Base-by-base conservation (phyloP, 2,797 vertebrate species). In the Simalia tracyae region DNA sequence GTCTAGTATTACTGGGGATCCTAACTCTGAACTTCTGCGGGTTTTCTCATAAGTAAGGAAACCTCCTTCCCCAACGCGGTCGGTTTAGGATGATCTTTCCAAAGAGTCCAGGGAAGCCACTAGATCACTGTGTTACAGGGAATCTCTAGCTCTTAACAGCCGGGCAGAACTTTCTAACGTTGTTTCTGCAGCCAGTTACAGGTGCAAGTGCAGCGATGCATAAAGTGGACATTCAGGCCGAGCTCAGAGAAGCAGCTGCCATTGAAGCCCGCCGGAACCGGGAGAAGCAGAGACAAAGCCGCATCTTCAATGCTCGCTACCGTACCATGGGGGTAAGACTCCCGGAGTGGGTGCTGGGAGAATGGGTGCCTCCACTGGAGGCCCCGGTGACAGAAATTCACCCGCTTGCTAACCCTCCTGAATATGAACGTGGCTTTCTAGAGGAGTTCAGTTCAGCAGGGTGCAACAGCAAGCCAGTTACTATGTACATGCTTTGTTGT, bases 301-400 rank as follows among this genome's bases (percentile, higher is more conserved):
- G 96, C 86, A 96, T 98, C 91, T 98, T 98, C 94, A 97, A 98
- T 64, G 95, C 97, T 24, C 97, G 95, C 95, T 85, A 95, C 54
- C 95, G 97, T 93, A 98, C 96, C 19, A 98, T 97, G 1, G 98
- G 98, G 96, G 98, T 98, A 89, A 97, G 98, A 95, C 2, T 54
- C 28, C 36, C 2, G 28, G 22, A 31, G 56, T 61, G 57, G 19
- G 42, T 17, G 36, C 36, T 24, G 2, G 81, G 31, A 88, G 17
- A 64, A 87, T 9, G 56, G 17, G 11, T 76, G 15, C 2, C 42
- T 42, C 59, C 15, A 2, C 64, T n/a, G 4, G 24, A 88, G 50
- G 6, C 19, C 54, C 61, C 7, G 26, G 17, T 3, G 56, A 9
- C 28, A n/a, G 17, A 24, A 84, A 84, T 31, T 31, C 7, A 46